phyloP scores from a whole-genome alignment of 2,113 vertebrate genomes.

The Riparia riparia region DNA sequence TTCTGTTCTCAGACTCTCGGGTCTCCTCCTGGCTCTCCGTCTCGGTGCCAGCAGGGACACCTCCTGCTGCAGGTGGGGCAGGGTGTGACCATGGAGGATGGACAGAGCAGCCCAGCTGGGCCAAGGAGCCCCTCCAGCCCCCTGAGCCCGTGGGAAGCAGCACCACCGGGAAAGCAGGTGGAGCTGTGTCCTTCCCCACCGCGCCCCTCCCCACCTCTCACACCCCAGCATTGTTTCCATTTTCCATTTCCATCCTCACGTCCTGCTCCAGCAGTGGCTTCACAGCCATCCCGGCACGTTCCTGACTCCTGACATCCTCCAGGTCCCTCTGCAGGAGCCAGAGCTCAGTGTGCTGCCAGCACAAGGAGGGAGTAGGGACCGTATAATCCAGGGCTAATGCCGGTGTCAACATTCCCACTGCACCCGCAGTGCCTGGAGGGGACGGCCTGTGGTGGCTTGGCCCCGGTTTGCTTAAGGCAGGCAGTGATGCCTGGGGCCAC shows the following conservation, averaged over 20 bases:
- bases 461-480: not conserved
- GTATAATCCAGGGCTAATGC: not conserved
- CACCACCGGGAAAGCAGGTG: fast-evolving
- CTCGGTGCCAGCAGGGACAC: not conserved
- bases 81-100: fast-evolving
- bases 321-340: not conserved
- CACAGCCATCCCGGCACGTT: fast-evolving
- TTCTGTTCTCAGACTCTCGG: not conserved
- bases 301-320: not conserved
- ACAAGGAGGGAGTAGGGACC: fast-evolving
- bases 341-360: not conserved
- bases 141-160: fast-evolving
- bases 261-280: not conserved
- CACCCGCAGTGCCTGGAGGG: fast-evolving
- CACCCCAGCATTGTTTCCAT: fast-evolving
- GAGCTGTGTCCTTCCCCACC: not conserved
- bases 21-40: not conserved
- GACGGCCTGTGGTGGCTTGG: not conserved
- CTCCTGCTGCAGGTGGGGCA: not conserved
- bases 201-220: not conserved
- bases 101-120: not conserved
- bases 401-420: not conserved
- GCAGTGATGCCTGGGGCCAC: not conserved
- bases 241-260: not conserved
- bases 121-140: not conserved